Conservation (phyloP, 2,113 vertebrate species). For the Brachyhypopomus gauderio region DNA sequence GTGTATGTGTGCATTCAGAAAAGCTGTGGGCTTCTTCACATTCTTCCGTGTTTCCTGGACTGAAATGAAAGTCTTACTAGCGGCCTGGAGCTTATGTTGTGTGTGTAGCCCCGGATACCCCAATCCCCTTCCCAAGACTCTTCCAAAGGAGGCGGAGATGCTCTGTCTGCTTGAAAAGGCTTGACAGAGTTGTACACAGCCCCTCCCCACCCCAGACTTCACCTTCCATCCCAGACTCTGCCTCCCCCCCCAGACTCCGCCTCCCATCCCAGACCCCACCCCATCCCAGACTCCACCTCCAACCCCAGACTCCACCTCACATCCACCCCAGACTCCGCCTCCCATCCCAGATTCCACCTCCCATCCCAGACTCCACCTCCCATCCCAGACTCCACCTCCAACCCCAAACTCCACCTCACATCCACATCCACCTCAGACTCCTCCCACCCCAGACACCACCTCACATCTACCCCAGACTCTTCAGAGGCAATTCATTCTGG, state of each 20-base stretch:
- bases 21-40: background rate
- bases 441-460: background rate
- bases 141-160: background rate
- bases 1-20: background rate
- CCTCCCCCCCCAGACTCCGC: no score
- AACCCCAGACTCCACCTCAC: background rate
- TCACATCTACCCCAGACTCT: background rate
- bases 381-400: no score
- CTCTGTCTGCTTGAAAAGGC: conserved; percentile 18
- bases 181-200: conserved; percentile 23
- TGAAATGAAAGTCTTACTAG: conserved; percentile 41
- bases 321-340: no score
- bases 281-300: no score
- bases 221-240: no score
- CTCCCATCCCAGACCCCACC: no score
- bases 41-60: conserved; percentile 20
- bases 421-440: background rate
- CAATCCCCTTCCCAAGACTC: no score
- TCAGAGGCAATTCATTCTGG: background rate
- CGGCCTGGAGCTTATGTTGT: conserved; percentile 40
- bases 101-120: conserved; percentile 29
- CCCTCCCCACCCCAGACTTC: no score
- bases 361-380: no score
- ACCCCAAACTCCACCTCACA: background rate
- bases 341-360: no score